Percentiles rank a stretch among this genome's conserved stretches.
phyloP scores from a whole-genome alignment of 1,140 invertebrate species.

The Hypothenemus hampei region DNA sequence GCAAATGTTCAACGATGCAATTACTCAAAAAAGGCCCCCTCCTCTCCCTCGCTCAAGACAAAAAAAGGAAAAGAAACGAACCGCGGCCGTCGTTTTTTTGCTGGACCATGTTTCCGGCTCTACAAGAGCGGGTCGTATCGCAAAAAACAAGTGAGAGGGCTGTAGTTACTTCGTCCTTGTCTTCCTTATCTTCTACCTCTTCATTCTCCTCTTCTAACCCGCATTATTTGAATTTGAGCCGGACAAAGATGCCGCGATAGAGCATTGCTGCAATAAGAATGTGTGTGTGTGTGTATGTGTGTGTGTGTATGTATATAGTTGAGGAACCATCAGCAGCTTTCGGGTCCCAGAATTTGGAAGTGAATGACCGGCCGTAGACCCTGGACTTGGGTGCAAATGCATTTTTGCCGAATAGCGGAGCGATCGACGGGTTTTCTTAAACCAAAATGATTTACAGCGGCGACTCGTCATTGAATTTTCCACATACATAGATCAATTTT shows the following conservation, averaged over 20 bases:
- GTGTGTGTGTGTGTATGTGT: no score
- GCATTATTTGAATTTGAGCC: not conserved
- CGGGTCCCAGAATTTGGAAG: conserved; percentile 34
- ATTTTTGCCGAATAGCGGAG: conserved; percentile 29
- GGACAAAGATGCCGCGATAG: conserved; percentile 20
- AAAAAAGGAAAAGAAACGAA: conserved; percentile 2
- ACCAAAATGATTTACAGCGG: conserved; percentile 7
- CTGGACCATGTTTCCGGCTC: conserved; percentile 36
- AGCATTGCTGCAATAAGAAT: no score
- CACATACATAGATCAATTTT: no score
- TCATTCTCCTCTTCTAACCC: conserved; percentile 22
- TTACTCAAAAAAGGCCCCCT: conserved; percentile 21
- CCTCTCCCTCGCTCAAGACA: no score
- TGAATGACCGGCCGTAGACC: conserved; percentile 40
- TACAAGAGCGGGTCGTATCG: no score
- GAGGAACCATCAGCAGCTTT: conserved; percentile 26
- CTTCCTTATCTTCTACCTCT: no score
- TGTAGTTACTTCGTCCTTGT: no score
- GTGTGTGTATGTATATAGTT: no score
- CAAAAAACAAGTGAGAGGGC: no score
- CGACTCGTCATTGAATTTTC: no score
- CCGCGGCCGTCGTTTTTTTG: conserved; percentile 24
- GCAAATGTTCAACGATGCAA: conserved; percentile 22
- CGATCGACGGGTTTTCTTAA: conserved; percentile 5
- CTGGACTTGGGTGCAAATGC: conserved; percentile 26